Evolutionary conservation across 2,113 vertebrate genomes (phyloP), one percentile per base, ranked within the genome.

Genomic region (Cinclus mexicanus): DNA sequence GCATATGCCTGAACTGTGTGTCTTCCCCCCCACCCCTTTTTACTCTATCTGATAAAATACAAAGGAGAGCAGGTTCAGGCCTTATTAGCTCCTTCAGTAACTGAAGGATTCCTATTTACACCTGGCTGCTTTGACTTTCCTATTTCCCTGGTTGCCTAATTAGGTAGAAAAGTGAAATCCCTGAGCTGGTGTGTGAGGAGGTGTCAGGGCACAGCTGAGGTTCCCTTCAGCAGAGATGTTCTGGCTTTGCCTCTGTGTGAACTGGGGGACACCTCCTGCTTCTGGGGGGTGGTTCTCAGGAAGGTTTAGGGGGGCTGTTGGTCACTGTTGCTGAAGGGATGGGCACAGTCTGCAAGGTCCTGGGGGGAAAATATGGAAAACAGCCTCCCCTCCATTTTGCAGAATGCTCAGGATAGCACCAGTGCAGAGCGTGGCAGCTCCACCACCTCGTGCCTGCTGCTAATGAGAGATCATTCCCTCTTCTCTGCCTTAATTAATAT

Each of bases 381-480:
- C 4, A 35, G 1, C 2, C 3, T 11, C 26, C 19, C 41, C 41
- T 14, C 18, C 1, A 1, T 25, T 18, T 4, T 2, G 2, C 25
- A 64, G 65, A 72, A 68, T 72, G 31, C 24, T 53, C 4, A 10
- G 8, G 12, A 14, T 61, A 15, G 6, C n/a, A 15, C 21, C 3
- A 2, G 7, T 12, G 13, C 21, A 31, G 28, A 42, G 9, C 6
- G 4, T 1, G 2, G 18, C 33, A 53, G 8, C 52, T 59, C 68
- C 41, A 60, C 3, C 16, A 26, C 23, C 19, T 68, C 0, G 0
- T 31, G 14, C 4, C 52, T 68, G 47, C 7, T 76, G n/a, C 24
- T 64, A 44, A 72, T 11, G 16, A 37, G 37, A 46, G 14, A 44
- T 26, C 41, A 53, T 25, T 35, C 10, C 6, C 14, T 78, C 24